These are phyloP conservation scores for Gandaritis pyraliata DNA, from an alignment of 2,888 invertebrate genomes.

Conservation along the genomic window DNA sequence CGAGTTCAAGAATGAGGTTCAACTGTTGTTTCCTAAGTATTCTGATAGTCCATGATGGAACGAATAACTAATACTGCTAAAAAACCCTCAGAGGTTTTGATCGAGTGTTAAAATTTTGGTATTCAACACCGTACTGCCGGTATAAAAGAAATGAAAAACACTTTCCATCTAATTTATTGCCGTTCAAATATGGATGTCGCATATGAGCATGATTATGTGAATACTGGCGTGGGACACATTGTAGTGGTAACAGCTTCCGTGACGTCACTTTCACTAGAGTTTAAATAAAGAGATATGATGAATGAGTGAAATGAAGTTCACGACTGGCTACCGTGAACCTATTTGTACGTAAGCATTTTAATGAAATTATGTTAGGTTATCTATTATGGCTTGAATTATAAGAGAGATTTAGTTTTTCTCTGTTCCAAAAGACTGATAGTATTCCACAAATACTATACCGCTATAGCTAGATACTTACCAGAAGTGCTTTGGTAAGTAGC, in stretches of 20 bases:
- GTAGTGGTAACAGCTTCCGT: conserved; percentile 49
- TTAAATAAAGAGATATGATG: conserved; percentile 16
- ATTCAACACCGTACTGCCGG: neutral
- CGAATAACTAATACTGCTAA: neutral
- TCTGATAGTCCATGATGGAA: too few relatives aligned
- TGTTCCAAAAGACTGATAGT: too few relatives aligned
- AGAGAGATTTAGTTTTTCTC: too few relatives aligned
- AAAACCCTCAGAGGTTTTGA: neutral
- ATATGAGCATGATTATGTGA: conserved; percentile 33
- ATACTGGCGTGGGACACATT: conserved; percentile 52
- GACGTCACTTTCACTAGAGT: conserved; percentile 46
- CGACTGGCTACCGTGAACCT: neutral
- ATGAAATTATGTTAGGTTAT: neutral
- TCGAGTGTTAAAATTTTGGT: too few relatives aligned
- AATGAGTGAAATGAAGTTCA: conserved; percentile 4
- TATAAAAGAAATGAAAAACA: neutral
- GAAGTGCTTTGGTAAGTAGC: too few relatives aligned
- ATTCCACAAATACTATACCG: too few relatives aligned
- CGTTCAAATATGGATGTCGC: conserved; percentile 19
- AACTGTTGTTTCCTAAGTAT: neutral
- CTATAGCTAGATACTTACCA: too few relatives aligned
- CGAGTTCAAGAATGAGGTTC: neutral
- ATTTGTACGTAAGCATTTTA: neutral
- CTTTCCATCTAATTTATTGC: conserved; percentile 17
- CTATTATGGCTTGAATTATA: neutral